phyloP scores from a whole-genome alignment of 2,888 invertebrate species.

The Miltochrista miniata region DNA sequence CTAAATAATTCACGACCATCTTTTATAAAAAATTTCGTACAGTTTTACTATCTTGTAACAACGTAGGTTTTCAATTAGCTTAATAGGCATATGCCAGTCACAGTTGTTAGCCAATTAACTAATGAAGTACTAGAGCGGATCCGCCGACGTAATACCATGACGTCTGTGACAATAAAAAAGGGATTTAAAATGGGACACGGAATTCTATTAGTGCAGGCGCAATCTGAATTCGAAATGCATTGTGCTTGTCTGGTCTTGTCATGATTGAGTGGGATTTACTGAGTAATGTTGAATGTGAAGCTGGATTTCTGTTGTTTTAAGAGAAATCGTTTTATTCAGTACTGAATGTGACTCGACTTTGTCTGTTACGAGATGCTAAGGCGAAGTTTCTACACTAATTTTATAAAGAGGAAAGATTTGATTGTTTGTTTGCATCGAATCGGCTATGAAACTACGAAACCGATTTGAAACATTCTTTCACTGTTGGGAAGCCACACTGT shows the following conservation, averaged over 20 bases:
- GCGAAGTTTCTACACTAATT: too few relatives aligned
- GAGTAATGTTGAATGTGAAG: too few relatives aligned
- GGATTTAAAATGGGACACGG: conserved; percentile 31
- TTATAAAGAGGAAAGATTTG: too few relatives aligned
- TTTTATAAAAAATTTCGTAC: conserved; percentile 22
- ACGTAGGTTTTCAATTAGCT: conserved; percentile 44
- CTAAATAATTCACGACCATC: conserved; percentile 15
- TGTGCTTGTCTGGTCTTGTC: conserved; percentile 10
- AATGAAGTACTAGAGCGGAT: conserved; percentile 45
- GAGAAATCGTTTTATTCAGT: too few relatives aligned
- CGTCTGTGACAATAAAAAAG: conserved; percentile 27
- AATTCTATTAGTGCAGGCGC: conserved; percentile 29
- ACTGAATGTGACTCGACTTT: too few relatives aligned
- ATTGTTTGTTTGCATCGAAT: too few relatives aligned
- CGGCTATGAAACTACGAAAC: too few relatives aligned
- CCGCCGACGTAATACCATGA: conserved; percentile 33
- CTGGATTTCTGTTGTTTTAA: too few relatives aligned
- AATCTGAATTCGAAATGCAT: conserved; percentile 10
- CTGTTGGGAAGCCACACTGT: too few relatives aligned
- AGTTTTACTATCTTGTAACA: conserved; percentile 37
- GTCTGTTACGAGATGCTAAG: too few relatives aligned
- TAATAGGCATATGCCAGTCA: conserved; percentile 44
- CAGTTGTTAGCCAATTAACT: conserved; percentile 52
- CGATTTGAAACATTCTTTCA: too few relatives aligned
- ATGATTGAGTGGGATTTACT: conserved; percentile 8